phyloP scores from a whole-genome alignment of 2,888 invertebrate species.

The Eilema griseolum region DNA sequence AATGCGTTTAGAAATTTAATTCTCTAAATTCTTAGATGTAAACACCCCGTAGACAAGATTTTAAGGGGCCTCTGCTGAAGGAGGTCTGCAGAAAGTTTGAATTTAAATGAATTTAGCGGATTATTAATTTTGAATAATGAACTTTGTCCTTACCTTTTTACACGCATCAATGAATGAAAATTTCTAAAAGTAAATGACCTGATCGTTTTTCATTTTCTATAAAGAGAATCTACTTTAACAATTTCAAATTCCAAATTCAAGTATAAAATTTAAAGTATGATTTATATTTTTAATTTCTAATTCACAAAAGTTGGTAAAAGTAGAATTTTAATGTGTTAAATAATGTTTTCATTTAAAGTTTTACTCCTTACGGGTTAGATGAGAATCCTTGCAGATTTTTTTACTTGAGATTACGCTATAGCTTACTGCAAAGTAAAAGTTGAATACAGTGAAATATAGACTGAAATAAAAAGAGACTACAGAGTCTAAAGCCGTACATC shows the following conservation, averaged over 20 bases:
- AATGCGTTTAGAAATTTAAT: conserved; percentile 34
- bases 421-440: not conserved
- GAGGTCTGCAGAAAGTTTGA: conserved; percentile 74
- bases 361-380: conserved; percentile 20
- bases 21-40: conserved; percentile 43
- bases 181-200: conserved; percentile 45
- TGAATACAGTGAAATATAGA: conserved; percentile 11
- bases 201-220: conserved; percentile 34
- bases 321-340: conserved; percentile 40
- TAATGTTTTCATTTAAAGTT: conserved; percentile 28
- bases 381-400: conserved; percentile 1
- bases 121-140: conserved; percentile 85
- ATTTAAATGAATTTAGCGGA: conserved; percentile 83
- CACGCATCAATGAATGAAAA: conserved; percentile 47
- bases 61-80: conserved; percentile 63
- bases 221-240: conserved; percentile 33
- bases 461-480: conserved; percentile 29
- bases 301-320: conserved; percentile 30
- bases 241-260: conserved; percentile 37
- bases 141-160: conserved; percentile 62
- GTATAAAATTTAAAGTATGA: conserved; percentile 34
- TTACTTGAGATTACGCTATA: no score
- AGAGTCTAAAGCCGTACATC: conserved; percentile 37
- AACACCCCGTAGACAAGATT: conserved; percentile 69
- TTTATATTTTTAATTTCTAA: conserved; percentile 45